Conservation (phyloP, 64 coral and sea anemone genomes). For the Cladopsammia gracilis region DNA sequence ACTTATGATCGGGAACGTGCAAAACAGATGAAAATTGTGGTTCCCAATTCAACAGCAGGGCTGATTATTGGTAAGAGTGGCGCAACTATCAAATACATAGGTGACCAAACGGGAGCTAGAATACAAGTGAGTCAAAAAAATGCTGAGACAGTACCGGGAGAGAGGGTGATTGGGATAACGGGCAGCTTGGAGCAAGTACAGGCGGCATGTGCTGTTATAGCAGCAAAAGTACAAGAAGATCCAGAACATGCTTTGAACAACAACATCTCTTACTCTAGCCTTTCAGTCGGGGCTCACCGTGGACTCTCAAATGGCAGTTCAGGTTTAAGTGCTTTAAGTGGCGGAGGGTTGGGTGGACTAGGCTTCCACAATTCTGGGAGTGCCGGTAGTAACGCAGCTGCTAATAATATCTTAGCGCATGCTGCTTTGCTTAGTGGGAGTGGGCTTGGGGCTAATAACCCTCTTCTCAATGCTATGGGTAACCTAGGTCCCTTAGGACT, state of each 20-base stretch:
- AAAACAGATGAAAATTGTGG: conserved; percentile 96
- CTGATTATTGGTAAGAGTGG: conserved; percentile 98
- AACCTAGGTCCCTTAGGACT: conserved; percentile 62
- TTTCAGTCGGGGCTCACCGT: conserved; percentile 28
- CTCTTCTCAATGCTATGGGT: conserved; percentile 78
- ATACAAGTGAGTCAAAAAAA: conserved; percentile 99
- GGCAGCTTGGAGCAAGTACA: conserved; percentile 90
- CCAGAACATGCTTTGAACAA: conserved; percentile 97
- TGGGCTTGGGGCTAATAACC: conserved; percentile 78
- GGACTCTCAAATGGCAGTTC: conserved; percentile 68
- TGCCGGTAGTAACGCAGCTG: conserved; percentile 57
- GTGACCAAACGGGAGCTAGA: conserved; percentile 94
- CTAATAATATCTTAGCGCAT: conserved; percentile 92
- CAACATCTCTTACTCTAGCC: conserved; percentile 95
- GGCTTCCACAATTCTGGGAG: conserved; percentile 69
- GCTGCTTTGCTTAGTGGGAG: conserved; percentile 87
- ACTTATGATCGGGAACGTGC: conserved; percentile 88
- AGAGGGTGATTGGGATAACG: conserved; percentile 84
- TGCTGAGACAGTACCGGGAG: conserved; percentile 90
- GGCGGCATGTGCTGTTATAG: conserved; percentile 85
- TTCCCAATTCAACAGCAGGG: conserved; percentile 98
- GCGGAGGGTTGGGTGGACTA: conserved; percentile 81
- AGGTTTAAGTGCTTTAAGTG: conserved; percentile 41
- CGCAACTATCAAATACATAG: conserved; percentile 86
- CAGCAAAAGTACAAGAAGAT: conserved; percentile 93